These are phyloP conservation scores for Drosophila oshimai DNA, from an alignment of 1,140 invertebrate species.

Conservation along the genomic window DNA sequence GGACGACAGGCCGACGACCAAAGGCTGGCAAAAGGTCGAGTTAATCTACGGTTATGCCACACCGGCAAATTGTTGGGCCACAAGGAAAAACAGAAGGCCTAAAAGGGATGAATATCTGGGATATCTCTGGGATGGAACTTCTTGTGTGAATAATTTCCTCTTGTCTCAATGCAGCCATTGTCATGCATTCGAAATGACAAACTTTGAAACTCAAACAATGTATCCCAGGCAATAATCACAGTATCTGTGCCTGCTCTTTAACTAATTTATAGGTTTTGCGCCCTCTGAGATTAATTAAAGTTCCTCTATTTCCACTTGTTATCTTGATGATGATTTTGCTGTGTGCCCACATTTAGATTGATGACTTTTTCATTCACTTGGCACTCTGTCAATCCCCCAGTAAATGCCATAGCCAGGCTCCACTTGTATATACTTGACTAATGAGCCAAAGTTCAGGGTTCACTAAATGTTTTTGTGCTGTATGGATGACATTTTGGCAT, in stretches of 20 bases:
- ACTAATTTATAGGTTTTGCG: background rate
- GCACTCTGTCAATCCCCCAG: conserved; percentile 15
- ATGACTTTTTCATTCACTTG: conserved; percentile 37
- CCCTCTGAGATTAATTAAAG: conserved; percentile 16
- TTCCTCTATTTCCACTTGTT: conserved; percentile 9
- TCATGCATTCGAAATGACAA: conserved; percentile 32
- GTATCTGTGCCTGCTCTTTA: conserved; percentile 1
- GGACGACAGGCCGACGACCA: too few species aligned
- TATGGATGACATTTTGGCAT: conserved; percentile 20
- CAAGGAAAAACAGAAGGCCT: background rate
- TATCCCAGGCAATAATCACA: background rate
- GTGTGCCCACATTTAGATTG: conserved; percentile 18
- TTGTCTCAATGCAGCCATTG: conserved; percentile 17
- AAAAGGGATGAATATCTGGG: background rate
- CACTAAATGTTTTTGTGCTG: conserved; percentile 8
- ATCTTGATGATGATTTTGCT: background rate
- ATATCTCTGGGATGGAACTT: background rate
- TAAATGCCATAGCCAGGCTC: background rate
- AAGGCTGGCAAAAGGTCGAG: conserved; percentile 58
- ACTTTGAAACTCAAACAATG: background rate
- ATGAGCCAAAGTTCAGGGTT: conserved; percentile 37
- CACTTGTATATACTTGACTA: conserved; percentile 29
- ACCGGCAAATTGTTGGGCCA: conserved; percentile 23
- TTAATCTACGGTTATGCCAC: conserved; percentile 56
- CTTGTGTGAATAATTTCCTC: background rate